Evolutionary conservation across 2,113 vertebrate genomes (phyloP).

Genomic region (Mirza zaza): DNA sequence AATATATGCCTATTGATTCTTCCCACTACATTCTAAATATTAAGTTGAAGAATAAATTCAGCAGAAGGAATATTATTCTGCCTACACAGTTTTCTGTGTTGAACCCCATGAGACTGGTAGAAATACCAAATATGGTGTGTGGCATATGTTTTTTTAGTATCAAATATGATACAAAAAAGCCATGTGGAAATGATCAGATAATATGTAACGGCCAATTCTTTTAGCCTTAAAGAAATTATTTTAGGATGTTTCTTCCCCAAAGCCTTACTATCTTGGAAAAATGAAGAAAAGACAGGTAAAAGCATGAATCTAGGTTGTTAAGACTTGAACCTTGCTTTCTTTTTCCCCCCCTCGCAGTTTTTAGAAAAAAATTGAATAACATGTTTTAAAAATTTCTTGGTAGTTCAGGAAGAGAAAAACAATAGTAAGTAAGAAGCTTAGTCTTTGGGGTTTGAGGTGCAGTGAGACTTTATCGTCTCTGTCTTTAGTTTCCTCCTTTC

Average conservation of each 20-base stretch:
- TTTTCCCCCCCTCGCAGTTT: neutral
- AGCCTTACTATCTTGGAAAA: slow-evolving; percentile 64
- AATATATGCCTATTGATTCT: neutral
- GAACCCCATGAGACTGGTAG: neutral
- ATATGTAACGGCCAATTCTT: slow-evolving; percentile 57
- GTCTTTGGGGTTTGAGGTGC: neutral
- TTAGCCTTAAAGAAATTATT: slow-evolving; percentile 58
- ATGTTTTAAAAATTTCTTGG: neutral
- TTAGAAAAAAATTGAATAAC: neutral
- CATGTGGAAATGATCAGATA: slow-evolving; percentile 15
- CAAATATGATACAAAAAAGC: slow-evolving; percentile 2
- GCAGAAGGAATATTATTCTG: neutral
- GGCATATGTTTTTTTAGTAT: neutral
- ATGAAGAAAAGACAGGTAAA: slow-evolving; percentile 58
- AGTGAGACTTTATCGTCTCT: neutral
- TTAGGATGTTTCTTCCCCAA: slow-evolving; percentile 66
- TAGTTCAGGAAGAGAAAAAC: slow-evolving; percentile 53
- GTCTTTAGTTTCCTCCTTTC: neutral
- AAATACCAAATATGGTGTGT: neutral
- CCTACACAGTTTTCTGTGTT: neutral
- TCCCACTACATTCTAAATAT: slow-evolving; percentile 54
- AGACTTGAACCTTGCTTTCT: neutral
- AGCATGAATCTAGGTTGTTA: slow-evolving; percentile 44
- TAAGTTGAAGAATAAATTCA: slow-evolving; percentile 34
- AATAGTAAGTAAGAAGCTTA: neutral